A percentile compares a stretch with the other conserved stretches of the same genome.
Evolutionary conservation across 2,797 vertebrate species (phyloP).

Genomic region (Triplophysa bombifrons): DNA sequence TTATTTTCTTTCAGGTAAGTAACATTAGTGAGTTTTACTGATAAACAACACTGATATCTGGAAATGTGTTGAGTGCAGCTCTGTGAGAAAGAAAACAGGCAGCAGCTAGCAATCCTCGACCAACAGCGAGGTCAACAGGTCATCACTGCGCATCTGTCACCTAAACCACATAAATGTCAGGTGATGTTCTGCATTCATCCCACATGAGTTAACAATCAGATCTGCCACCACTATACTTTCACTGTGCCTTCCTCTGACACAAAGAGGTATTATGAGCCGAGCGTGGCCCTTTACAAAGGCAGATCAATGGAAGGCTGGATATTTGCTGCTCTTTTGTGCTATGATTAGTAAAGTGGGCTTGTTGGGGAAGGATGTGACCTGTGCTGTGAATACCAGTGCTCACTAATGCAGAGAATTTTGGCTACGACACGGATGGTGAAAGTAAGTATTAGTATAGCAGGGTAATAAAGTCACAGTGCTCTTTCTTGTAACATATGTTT

Average conservation of each 20-base stretch:
- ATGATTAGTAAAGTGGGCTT: conserved; percentile 66
- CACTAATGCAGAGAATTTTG: conserved; percentile 17
- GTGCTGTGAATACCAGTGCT: conserved; percentile 26
- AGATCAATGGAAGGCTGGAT: conserved; percentile 67
- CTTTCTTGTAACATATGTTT: conserved; percentile 2
- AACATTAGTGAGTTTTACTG: no score
- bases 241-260: conserved; percentile 63
- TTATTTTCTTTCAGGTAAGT: no score
- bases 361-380: conserved; percentile 33
- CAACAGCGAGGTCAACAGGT: neutral
- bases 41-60: no score
- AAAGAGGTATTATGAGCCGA: conserved; percentile 62
- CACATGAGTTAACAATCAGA: conserved; percentile 57
- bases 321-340: conserved; percentile 69
- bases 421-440: neutral
- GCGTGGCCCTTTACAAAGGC: conserved; percentile 57
- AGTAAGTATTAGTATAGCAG: neutral
- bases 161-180: conserved; percentile 28
- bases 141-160: neutral
- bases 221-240: conserved; percentile 58
- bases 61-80: no score
- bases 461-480: neutral
- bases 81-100: neutral
- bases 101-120: neutral
- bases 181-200: conserved; percentile 32